Evolutionary conservation across 2,113 vertebrate genomes (phyloP).

Genomic region (Piliocolobus tephrosceles): DNA sequence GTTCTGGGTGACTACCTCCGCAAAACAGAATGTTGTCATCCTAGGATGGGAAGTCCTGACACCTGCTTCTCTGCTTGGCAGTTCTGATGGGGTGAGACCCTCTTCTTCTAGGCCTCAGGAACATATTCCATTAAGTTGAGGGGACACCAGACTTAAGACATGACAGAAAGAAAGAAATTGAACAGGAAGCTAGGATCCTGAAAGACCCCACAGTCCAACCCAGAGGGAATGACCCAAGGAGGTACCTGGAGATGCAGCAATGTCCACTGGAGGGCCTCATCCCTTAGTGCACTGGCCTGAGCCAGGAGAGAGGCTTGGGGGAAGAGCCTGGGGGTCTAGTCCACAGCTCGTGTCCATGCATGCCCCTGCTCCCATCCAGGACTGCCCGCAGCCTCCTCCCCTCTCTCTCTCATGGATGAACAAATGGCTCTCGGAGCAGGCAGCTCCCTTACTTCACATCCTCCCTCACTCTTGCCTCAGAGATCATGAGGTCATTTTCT

Average conservation of each 20-base stretch:
- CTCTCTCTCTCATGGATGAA: background rate
- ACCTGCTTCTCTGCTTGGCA: background rate
- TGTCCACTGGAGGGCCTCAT: background rate
- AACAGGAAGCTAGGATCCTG: background rate
- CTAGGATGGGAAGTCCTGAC: background rate
- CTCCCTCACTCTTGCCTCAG: background rate
- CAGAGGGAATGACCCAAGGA: background rate
- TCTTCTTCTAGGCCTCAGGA: background rate
- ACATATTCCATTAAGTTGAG: background rate
- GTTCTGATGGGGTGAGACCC: background rate
- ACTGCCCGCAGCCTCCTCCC: background rate
- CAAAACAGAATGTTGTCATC: slow-evolving; percentile 38
- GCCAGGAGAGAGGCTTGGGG: background rate
- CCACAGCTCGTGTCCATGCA: background rate
- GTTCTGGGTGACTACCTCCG: slow-evolving; percentile 34
- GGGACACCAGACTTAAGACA: background rate
- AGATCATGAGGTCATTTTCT: slow-evolving; percentile 43
- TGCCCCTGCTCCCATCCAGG: background rate
- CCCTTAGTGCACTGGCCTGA: background rate
- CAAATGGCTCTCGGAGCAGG: background rate
- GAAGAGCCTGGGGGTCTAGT: background rate
- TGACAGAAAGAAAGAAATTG: background rate
- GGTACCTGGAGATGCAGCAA: background rate
- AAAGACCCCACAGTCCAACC: background rate
- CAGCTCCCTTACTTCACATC: background rate